phyloP scores from a whole-genome alignment of 2,113 vertebrate genomes.

The Protobothrops mucrosquamatus region DNA sequence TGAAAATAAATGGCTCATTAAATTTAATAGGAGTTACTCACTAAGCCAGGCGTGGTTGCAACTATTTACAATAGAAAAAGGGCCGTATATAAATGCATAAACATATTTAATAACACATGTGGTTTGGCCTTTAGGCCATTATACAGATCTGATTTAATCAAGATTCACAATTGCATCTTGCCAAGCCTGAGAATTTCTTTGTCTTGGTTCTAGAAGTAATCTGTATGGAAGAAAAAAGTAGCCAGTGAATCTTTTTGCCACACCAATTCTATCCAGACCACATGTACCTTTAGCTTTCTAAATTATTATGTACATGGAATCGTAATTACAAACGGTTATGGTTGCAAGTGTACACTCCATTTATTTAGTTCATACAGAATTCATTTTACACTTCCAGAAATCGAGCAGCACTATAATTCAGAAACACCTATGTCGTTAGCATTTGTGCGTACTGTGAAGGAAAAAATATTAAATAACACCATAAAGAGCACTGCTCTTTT shows the following conservation, averaged over 20 bases:
- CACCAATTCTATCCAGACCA: background rate
- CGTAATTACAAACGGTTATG: background rate
- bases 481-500: background rate
- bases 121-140: background rate
- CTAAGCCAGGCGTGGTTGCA: background rate
- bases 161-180: background rate
- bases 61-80: background rate
- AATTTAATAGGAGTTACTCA: background rate
- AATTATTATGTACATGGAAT: background rate
- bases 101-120: background rate
- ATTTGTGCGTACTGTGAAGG: background rate
- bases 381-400: background rate
- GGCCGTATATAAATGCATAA: background rate
- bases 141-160: background rate
- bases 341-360: background rate
- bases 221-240: background rate
- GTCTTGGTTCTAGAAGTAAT: background rate
- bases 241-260: background rate
- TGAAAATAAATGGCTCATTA: background rate
- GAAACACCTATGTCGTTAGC: background rate
- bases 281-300: background rate
- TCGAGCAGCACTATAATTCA: background rate
- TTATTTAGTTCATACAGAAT: background rate
- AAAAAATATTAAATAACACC: background rate
- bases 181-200: background rate